Conservation (phyloP, 2,888 invertebrate species). For the Phaedon cochleariae region DNA sequence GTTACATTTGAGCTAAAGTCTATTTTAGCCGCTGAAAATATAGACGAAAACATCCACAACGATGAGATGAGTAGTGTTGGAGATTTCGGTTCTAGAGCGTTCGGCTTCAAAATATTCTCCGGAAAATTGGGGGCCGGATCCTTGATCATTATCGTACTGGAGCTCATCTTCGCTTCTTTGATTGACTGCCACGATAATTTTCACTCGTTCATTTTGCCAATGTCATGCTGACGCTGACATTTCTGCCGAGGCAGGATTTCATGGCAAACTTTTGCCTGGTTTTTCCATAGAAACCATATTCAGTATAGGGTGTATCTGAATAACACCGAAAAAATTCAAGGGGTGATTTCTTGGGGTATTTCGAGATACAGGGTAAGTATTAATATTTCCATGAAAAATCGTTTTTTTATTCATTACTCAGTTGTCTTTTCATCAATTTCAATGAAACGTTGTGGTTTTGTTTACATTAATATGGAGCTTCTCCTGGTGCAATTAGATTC, state of each 20-base stretch:
- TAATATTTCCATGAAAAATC: too few species aligned
- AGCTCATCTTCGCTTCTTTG: conserved; percentile 20
- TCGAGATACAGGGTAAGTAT: too few species aligned
- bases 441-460: too few species aligned
- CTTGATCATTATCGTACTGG: conserved; percentile 49
- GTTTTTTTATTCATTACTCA: too few species aligned
- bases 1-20: conserved; percentile 51
- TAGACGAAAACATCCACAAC: conserved; percentile 53
- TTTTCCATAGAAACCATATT: too few species aligned
- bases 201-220: conserved; percentile 12
- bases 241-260: conserved; percentile 13
- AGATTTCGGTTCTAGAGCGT: conserved; percentile 35
- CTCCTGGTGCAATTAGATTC: too few species aligned
- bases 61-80: conserved; percentile 41
- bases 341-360: too few species aligned
- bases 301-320: too few species aligned
- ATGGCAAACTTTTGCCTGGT: conserved; percentile 5
- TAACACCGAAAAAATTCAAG: too few species aligned
- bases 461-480: too few species aligned
- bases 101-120: conserved; percentile 24
- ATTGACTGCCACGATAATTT: not conserved
- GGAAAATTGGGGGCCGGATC: conserved; percentile 35
- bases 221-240: conserved; percentile 17
- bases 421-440: too few species aligned
- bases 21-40: conserved; percentile 51